These are phyloP conservation scores for Drosophila murphyi DNA, from an alignment of 1,140 invertebrate species.

Conservation along the genomic window DNA sequence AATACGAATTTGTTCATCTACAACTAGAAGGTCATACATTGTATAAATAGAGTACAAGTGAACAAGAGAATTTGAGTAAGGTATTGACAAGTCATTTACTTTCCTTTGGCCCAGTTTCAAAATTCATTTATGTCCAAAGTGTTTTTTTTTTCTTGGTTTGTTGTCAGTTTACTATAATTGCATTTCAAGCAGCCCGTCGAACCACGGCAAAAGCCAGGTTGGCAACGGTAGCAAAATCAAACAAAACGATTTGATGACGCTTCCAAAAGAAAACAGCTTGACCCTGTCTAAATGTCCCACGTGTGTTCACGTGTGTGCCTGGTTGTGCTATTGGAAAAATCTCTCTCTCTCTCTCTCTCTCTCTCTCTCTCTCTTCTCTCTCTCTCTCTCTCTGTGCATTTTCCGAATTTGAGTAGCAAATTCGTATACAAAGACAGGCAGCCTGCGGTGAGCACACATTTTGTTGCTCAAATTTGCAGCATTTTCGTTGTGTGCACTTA, in stretches of 20 bases:
- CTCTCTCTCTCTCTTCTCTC: too few relatives aligned
- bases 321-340: conserved; percentile 12
- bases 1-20: conserved; percentile 20
- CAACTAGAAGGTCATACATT: too few relatives aligned
- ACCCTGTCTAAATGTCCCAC: not conserved
- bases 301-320: not conserved
- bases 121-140: conserved; percentile 75
- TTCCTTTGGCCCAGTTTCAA: conserved; percentile 61
- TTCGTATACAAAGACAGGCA: not conserved
- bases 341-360: not conserved
- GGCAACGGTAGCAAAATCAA: conserved; percentile 13
- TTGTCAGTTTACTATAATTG: conserved; percentile 65
- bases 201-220: conserved; percentile 28
- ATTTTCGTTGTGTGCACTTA: conserved; percentile 30
- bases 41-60: too few relatives aligned
- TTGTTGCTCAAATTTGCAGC: conserved; percentile 46
- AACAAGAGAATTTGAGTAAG: conserved; percentile 5
- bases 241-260: conserved; percentile 49
- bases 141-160: conserved; percentile 13
- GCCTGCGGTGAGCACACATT: conserved; percentile 25
- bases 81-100: conserved; percentile 58
- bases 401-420: conserved; percentile 33
- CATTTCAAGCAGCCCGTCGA: conserved; percentile 18
- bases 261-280: conserved; percentile 14
- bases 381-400: conserved; percentile 23